Percentiles rank a stretch among this genome's conserved stretches.
phyloP scores from a whole-genome alignment of 2,797 vertebrate species.

The Neomorphus geoffroyi region DNA sequence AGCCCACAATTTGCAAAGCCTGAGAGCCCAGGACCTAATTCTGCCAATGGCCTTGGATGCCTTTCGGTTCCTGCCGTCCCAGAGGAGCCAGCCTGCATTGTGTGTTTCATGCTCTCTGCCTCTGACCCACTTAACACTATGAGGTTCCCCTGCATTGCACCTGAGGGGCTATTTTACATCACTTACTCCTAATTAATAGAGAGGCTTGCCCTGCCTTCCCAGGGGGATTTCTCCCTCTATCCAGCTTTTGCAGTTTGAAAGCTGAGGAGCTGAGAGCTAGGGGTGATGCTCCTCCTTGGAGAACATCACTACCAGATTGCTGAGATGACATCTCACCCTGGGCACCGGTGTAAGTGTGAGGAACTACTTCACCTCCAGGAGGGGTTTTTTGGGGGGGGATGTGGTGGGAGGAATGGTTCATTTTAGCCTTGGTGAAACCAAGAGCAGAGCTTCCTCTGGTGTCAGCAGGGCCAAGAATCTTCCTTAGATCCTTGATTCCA shows the following conservation, averaged over 20 bases:
- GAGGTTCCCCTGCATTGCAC: conserved; percentile 46
- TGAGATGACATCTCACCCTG: neutral
- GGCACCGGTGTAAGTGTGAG: neutral
- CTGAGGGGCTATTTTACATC: conserved; percentile 51
- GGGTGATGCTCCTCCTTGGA: neutral
- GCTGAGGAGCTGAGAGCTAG: neutral
- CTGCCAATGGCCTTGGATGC: neutral
- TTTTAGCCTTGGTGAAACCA: neutral
- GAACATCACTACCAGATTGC: neutral
- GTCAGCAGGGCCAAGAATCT: neutral
- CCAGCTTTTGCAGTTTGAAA: neutral
- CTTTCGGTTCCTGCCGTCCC: neutral
- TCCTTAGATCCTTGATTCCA: neutral
- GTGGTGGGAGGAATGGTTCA: neutral
- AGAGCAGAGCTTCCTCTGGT: neutral
- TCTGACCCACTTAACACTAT: conserved; percentile 32
- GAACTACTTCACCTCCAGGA: neutral
- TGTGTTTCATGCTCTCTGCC: neutral
- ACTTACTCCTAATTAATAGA: conserved; percentile 62
- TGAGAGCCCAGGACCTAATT: neutral
- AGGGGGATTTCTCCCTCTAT: neutral
- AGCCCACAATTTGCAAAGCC: neutral
- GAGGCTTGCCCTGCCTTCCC: conserved; percentile 23
- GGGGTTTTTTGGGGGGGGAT: neutral
- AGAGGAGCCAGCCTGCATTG: neutral